Base-by-base conservation (phyloP, 2,888 invertebrate species). In the Metopia argyrocephala region DNA sequence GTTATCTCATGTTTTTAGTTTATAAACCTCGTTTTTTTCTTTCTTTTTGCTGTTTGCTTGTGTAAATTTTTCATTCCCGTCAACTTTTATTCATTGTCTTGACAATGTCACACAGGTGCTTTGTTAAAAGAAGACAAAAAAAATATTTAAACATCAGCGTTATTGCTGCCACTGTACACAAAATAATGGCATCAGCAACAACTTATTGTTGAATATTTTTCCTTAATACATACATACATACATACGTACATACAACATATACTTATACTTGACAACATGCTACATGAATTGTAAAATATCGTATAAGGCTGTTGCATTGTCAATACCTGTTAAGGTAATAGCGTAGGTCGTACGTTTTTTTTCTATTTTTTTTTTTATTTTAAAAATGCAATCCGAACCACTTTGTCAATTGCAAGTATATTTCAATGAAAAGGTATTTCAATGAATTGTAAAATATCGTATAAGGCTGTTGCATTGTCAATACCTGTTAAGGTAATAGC, bases 91-190 rank as follows among this genome's bases (percentile, higher is more conserved):
- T 74, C 79, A 65, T 74, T 70, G 52, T 70, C 69, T 74, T 48
- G 65, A 56, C 74, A 74, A 74, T 78, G 70, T 74, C 74, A 70
- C 61, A 66, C 69, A 76, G 76, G 78, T 81, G 74, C 74, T 78
- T 78, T 45, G 73, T 65, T n/a, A n/a, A n/a, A n/a, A n/a, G n/a
- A n/a, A n/a, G n/a, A n/a, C n/a, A n/a, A 48, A 31, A 15, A 12
- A 38, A 76, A 65, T 68, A 57, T 57, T 25, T 25, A 45, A 57
- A 38, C 50, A 69, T 38, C 25, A 57, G 23, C 50, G 56, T 66
- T 21, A 4, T 20, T 57, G 28, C 5, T 52, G 25, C 15, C 38
- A 15, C 15, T 38, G 15, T 46, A 18, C 21, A 64, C 20, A 12
- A 45, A 59, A 64, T 46, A 62, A 21, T 45, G 25, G 27, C 15